A percentile compares a stretch with the other conserved stretches of the same genome.
phyloP scores from a whole-genome alignment of 2,888 invertebrate genomes.

The Acanthosoma haemorrhoidale region DNA sequence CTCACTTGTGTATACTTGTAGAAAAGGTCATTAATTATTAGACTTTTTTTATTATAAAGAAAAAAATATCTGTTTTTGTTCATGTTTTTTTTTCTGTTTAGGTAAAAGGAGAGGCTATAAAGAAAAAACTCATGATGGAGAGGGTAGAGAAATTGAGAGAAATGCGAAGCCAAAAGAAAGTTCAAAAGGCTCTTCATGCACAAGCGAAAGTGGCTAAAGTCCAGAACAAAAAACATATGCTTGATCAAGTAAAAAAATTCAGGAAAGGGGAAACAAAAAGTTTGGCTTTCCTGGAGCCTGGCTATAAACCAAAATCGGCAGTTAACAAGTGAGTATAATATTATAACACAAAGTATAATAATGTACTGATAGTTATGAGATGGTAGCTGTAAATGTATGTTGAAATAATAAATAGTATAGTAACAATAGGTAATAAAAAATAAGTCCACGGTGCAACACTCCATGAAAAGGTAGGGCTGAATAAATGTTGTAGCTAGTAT shows the following conservation, averaged over 20 bases:
- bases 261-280: slow-evolving; percentile 76
- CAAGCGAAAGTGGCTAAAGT: slow-evolving; percentile 79
- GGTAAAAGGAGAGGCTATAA: slow-evolving; percentile 53
- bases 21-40: background rate
- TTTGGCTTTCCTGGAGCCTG: slow-evolving; percentile 66
- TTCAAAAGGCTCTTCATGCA: slow-evolving; percentile 82
- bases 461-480: too few relatives aligned
- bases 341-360: too few relatives aligned
- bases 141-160: slow-evolving; percentile 86
- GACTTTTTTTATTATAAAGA: background rate
- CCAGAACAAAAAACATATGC: slow-evolving; percentile 83
- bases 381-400: too few relatives aligned
- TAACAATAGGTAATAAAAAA: too few relatives aligned
- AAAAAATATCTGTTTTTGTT: background rate
- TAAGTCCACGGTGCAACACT: too few relatives aligned
- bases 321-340: slow-evolving; percentile 1
- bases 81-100: slow-evolving; percentile 22
- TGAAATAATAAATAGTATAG: too few relatives aligned
- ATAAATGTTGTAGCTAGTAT: too few relatives aligned
- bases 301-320: slow-evolving; percentile 41
- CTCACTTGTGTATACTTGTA: background rate
- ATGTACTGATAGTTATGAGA: too few relatives aligned
- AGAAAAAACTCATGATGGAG: slow-evolving; percentile 78
- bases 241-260: slow-evolving; percentile 89
- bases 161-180: slow-evolving; percentile 83